Conservation (phyloP, 2,797 vertebrate species). For the Alca torda region DNA sequence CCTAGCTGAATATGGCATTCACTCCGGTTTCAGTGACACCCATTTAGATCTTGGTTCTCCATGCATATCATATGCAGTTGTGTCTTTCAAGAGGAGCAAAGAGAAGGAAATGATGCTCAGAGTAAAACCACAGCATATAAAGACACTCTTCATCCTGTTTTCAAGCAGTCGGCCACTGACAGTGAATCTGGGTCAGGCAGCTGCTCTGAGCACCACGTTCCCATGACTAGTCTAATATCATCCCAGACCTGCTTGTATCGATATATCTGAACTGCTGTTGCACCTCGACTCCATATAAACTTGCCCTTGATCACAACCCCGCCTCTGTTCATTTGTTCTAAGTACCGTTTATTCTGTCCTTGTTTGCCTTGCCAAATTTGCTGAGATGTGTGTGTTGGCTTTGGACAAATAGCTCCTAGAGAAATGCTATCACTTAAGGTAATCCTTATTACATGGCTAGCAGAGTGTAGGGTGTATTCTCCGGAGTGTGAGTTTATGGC, state of each 20-base stretch:
- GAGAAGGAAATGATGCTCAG: not conserved
- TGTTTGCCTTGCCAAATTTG: slow-evolving; percentile 3
- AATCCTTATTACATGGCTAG: not conserved
- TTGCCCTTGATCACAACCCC: not conserved
- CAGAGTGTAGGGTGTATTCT: not conserved
- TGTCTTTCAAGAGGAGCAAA: not conserved
- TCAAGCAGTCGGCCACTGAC: not conserved
- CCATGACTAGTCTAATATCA: not conserved
- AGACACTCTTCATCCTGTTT: not conserved
- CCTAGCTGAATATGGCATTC: not conserved
- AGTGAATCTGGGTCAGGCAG: not conserved
- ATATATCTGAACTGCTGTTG: not conserved
- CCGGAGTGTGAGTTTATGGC: not conserved
- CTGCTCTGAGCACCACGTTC: not conserved
- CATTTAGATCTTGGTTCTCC: not conserved
- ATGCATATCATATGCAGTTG: not conserved
- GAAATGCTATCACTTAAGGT: not conserved
- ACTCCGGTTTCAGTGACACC: not conserved
- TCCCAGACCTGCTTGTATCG: not conserved
- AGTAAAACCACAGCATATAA: not conserved
- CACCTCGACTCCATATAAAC: not conserved
- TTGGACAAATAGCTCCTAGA: not conserved
- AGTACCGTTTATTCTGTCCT: not conserved
- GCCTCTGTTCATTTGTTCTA: not conserved
- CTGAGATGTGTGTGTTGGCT: not conserved